Percentiles rank a stretch among this genome's conserved stretches.
These are phyloP conservation scores for Ptychochromis oligacanthus DNA, from an alignment of 2,113 vertebrate genomes.

Conservation along the genomic window DNA sequence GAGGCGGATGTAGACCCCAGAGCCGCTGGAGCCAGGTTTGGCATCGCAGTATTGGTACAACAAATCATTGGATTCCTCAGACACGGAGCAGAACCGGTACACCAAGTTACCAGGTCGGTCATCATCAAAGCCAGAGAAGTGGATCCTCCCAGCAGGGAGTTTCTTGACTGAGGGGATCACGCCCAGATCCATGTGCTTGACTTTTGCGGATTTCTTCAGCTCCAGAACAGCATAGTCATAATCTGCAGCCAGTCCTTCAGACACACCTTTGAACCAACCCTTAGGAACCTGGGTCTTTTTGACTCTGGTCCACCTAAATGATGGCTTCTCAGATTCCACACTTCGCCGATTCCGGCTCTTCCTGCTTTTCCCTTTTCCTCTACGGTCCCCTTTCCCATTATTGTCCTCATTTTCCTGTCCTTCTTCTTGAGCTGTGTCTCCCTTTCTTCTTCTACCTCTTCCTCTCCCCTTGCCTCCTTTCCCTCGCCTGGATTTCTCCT, in stretches of 20 bases:
- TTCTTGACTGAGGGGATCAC: slow-evolving; percentile 87
- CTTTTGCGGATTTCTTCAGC: slow-evolving; percentile 89
- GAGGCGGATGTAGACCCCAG: slow-evolving; percentile 93
- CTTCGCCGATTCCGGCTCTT: slow-evolving; percentile 73
- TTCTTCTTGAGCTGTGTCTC: slow-evolving; percentile 68
- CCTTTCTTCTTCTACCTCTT: slow-evolving; percentile 73
- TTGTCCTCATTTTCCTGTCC: slow-evolving; percentile 54
- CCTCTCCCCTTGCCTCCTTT: slow-evolving; percentile 72
- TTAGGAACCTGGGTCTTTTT: slow-evolving; percentile 92
- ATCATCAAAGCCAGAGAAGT: slow-evolving; percentile 96
- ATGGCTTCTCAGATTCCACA: slow-evolving; percentile 77
- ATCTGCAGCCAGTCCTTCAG: slow-evolving; percentile 83
- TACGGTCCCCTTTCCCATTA: slow-evolving; percentile 60
- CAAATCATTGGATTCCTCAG: slow-evolving; percentile 91
- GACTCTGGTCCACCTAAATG: slow-evolving; percentile 95
- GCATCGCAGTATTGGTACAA: slow-evolving; percentile 96
- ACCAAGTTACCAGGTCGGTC: slow-evolving; percentile 90
- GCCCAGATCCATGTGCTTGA: slow-evolving; percentile 91
- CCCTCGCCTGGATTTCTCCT: slow-evolving; percentile 82
- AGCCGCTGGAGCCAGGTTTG: slow-evolving; percentile 91
- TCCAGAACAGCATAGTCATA: slow-evolving; percentile 95
- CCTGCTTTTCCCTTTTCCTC: slow-evolving; percentile 65
- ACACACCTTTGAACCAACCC: slow-evolving; percentile 89
- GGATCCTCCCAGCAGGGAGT: slow-evolving; percentile 90
- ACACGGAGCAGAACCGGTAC: slow-evolving; percentile 95